Percentiles rank a stretch among this genome's conserved stretches.
phyloP scores from a whole-genome alignment of 2,888 invertebrate genomes.

The Dermolepida albohirtum region DNA sequence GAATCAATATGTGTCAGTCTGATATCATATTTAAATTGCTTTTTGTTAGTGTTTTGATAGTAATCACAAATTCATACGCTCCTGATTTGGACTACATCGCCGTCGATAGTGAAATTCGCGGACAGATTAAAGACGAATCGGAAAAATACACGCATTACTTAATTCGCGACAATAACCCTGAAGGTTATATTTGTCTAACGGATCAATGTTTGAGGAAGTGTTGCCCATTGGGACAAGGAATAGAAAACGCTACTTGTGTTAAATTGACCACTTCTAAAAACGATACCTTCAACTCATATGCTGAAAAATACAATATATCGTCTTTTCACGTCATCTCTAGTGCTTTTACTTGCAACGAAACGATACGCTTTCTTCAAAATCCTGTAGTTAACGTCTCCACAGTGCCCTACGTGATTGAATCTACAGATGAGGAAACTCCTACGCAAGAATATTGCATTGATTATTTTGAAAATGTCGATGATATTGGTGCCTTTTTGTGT shows the following conservation, averaged over 20 bases:
- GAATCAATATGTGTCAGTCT: conserved; percentile 20
- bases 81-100: conserved; percentile 35
- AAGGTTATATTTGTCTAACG: conserved; percentile 45
- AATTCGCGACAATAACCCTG: conserved; percentile 41
- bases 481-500: conserved; percentile 40
- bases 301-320: conserved; percentile 39
- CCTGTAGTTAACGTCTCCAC: conserved; percentile 32
- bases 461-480: conserved; percentile 41
- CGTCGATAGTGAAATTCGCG: conserved; percentile 42
- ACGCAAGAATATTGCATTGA: conserved; percentile 44
- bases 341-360: conserved; percentile 37
- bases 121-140: conserved; percentile 40
- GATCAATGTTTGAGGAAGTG: conserved; percentile 46
- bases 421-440: conserved; percentile 1
- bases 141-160: conserved; percentile 44
- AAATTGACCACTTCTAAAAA: conserved; percentile 21
- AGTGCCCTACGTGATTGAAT: conserved; percentile 27
- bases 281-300: conserved; percentile 33
- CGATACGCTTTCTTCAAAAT: conserved; percentile 32
- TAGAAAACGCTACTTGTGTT: conserved; percentile 40
- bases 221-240: conserved; percentile 40
- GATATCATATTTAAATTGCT: conserved; percentile 18
- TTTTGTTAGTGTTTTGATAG: not conserved
- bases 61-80: not conserved
- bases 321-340: conserved; percentile 32